phyloP scores from a whole-genome alignment of 2,888 invertebrate species.

The Acleris holmiana region DNA sequence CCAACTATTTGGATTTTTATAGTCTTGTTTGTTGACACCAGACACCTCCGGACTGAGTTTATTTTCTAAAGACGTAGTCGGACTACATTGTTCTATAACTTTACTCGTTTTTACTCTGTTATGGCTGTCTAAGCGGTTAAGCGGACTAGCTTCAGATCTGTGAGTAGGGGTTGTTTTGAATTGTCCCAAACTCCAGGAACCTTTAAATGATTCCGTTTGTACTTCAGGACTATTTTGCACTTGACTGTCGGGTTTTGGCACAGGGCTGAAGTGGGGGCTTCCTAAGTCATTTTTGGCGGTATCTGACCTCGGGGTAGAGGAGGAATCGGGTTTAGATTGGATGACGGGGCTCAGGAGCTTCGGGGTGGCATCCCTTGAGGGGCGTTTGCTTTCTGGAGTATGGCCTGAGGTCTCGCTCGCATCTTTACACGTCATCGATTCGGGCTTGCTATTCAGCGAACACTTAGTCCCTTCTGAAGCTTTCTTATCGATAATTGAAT shows the following conservation, averaged over 20 bases:
- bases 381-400: slow-evolving; percentile 54
- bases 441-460: slow-evolving; percentile 63
- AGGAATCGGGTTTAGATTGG: slow-evolving; percentile 74
- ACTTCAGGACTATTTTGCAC: slow-evolving; percentile 76
- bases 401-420: slow-evolving; percentile 48
- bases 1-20: slow-evolving; percentile 74
- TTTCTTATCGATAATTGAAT: slow-evolving; percentile 51
- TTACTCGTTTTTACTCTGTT: slow-evolving; percentile 72
- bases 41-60: slow-evolving; percentile 75
- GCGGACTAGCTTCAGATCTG: slow-evolving; percentile 77
- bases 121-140: slow-evolving; percentile 73
- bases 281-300: slow-evolving; percentile 63
- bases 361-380: slow-evolving; percentile 58
- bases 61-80: slow-evolving; percentile 75
- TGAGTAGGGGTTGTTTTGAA: slow-evolving; percentile 76
- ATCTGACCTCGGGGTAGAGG: slow-evolving; percentile 74
- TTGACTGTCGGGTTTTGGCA: slow-evolving; percentile 77
- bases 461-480: slow-evolving; percentile 50
- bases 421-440: slow-evolving; percentile 53
- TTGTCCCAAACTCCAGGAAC: slow-evolving; percentile 72
- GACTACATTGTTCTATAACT: slow-evolving; percentile 77
- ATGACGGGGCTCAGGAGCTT: slow-evolving; percentile 71
- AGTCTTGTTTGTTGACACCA: slow-evolving; percentile 65
- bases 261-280: slow-evolving; percentile 76
- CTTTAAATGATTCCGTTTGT: slow-evolving; percentile 63